Evolutionary conservation across 2,888 invertebrate genomes (phyloP).

Genomic region (Ephialtes manifestator): DNA sequence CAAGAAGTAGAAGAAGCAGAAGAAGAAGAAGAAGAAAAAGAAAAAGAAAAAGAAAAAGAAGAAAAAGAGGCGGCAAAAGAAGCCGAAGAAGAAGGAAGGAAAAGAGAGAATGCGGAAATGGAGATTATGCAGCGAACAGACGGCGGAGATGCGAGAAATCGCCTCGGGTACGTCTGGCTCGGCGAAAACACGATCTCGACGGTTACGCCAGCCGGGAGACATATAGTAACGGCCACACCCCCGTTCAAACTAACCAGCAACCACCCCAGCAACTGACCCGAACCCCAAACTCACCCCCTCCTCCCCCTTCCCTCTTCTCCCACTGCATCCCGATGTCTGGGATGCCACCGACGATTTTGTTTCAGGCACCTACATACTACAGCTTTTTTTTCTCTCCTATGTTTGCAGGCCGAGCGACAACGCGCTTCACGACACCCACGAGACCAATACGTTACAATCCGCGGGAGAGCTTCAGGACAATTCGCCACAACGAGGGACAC

Average conservation of each 20-base stretch:
- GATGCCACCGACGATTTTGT: conserved; percentile 64
- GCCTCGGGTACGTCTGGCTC: conserved; percentile 68
- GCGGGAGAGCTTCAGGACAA: neutral
- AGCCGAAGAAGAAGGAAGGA: conserved; percentile 47
- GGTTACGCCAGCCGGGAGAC: conserved; percentile 37
- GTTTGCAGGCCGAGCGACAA: conserved; percentile 58
- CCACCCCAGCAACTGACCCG: conserved; percentile 60
- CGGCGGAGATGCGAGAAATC: conserved; percentile 55
- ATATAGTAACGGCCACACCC: conserved; percentile 48
- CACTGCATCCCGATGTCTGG: conserved; percentile 14
- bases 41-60: neutral
- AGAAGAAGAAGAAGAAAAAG: conserved; percentile 36
- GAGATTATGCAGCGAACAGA: conserved; percentile 64
- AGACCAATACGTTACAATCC: conserved; percentile 60
- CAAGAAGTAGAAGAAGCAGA: neutral
- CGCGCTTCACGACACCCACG: conserved; percentile 62
- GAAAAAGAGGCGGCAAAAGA: neutral
- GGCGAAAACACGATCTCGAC: conserved; percentile 62
- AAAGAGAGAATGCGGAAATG: conserved; percentile 61
- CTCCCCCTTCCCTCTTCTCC: neutral
- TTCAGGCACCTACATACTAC: conserved; percentile 52
- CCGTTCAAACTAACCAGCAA: conserved; percentile 60
- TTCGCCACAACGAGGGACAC: conserved; percentile 30
- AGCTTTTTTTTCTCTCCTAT: conserved; percentile 3
- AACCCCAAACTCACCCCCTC: neutral